phyloP scores from a whole-genome alignment of 1,140 invertebrate genomes.

The Tetramorium alpestre region DNA sequence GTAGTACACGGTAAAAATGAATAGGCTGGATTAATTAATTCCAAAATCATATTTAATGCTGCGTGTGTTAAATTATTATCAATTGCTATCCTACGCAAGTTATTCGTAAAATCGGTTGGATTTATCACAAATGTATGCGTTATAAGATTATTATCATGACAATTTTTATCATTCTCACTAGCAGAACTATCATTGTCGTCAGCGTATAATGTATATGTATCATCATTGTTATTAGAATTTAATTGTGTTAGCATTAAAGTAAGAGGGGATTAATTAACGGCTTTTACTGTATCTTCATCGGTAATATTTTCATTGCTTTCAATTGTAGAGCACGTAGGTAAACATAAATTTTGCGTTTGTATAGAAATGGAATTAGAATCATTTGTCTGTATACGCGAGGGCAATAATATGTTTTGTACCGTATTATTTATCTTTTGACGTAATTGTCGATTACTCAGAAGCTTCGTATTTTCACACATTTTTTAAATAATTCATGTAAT shows the following conservation, averaged over 20 bases:
- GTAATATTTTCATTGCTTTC: neutral
- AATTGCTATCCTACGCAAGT: neutral
- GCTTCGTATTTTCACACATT: neutral
- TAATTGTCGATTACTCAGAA: neutral
- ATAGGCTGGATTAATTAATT: neutral
- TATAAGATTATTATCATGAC: neutral
- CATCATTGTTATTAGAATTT: neutral
- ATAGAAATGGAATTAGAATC: neutral
- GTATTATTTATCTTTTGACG: neutral
- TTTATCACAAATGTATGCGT: neutral
- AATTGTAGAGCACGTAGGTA: neutral
- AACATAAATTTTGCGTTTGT: neutral
- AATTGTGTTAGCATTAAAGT: neutral
- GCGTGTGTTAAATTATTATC: constrained; percentile 1
- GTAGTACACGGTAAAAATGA: constrained; percentile 1
- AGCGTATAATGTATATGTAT: neutral
- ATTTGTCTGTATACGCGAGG: neutral
- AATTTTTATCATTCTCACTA: neutral
- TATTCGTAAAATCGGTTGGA: neutral
- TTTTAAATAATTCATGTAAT: neutral
- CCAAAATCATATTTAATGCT: neutral
- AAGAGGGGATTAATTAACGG: neutral
- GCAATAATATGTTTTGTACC: neutral
- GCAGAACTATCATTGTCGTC: neutral
- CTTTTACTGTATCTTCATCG: neutral